Base-by-base conservation (phyloP, 2,113 vertebrate genomes). In the Brachyistius frenatus region DNA sequence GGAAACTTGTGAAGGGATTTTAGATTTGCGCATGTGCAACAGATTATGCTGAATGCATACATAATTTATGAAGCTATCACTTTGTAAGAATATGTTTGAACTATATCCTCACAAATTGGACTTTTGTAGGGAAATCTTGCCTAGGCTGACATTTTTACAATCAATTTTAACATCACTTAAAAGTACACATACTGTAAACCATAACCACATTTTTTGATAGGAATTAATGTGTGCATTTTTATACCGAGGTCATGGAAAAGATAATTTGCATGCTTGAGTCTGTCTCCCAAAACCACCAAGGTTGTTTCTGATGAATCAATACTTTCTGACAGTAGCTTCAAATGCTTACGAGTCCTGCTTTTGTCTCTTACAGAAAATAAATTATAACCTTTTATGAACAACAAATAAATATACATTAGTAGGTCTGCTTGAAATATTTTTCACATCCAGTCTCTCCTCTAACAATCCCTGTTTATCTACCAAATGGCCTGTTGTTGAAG, bases 401-500 rank as follows among this genome's bases (percentile, higher is more conserved):
- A 52, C n/a, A 32, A 11, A 82, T 72, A 52, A 68, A 69, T 55
- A 32, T 23, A n/a, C 30, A 65, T 82, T 80, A 70, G 37, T 16
- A 74, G 41, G 33, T 58, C 69, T 78, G 58, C 66, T 52, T 41
- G 57, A 11, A 3, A 11, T 52, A 35, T 58, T 72, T 11, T 13
- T 66, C 16, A 31, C 55, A 47, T 68, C 46, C 35, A 33, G 4
- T 57, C 39, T 70, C 35, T 70, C 60, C 14, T 71, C 49, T 1
- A 41, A 63, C n/a, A 5, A 10, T 80, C 65, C 41, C 37, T 41
- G n/a, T 84, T 78, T 66, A 33, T 80, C 65, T 76, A 41, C 53
- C 35, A 77, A 83, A 84, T 80, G 81, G 66, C 30, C 54, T 52
- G 8, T 64, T 67, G 41, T 67, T 83, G 73, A 72, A 39, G 35